Percentiles rank a stretch among this genome's conserved stretches.
Evolutionary conservation across 2,113 vertebrate species (phyloP).

Genomic region (Daboia siamensis): DNA sequence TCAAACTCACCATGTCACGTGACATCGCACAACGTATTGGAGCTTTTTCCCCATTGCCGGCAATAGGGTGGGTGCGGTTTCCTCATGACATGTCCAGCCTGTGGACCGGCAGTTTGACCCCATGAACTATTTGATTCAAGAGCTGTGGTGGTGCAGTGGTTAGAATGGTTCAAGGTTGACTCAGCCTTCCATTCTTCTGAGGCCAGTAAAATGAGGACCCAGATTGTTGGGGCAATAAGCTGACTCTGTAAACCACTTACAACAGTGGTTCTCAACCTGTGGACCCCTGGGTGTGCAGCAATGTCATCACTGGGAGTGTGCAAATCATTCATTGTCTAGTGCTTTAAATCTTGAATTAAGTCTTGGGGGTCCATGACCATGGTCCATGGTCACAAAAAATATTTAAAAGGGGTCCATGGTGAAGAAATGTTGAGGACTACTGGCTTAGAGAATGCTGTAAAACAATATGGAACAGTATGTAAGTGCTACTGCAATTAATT

Average conservation of each 20-base stretch:
- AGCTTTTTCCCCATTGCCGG: too few species aligned
- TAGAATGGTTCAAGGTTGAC: background rate
- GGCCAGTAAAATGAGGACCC: background rate
- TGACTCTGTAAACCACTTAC: background rate
- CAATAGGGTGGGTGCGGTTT: too few species aligned
- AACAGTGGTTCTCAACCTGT: background rate
- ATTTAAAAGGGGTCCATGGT: background rate
- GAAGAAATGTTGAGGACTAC: background rate
- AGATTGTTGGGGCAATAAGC: background rate
- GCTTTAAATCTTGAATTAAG: background rate
- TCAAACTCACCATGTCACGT: too few species aligned
- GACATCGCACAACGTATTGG: too few species aligned
- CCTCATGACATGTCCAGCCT: rapidly evolving
- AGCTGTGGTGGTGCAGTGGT: background rate
- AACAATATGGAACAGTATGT: too few species aligned
- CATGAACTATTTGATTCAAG: background rate
- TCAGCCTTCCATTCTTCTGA: background rate
- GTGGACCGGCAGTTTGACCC: too few species aligned
- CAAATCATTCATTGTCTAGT: background rate
- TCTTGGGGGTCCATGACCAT: background rate
- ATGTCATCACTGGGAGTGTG: background rate
- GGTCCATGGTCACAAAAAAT: background rate
- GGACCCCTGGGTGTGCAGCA: background rate
- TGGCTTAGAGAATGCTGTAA: background rate
- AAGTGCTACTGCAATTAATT: too few species aligned